These are phyloP conservation scores for Holocentrus rufus DNA, from an alignment of 2,797 vertebrate species.

Conservation along the genomic window DNA sequence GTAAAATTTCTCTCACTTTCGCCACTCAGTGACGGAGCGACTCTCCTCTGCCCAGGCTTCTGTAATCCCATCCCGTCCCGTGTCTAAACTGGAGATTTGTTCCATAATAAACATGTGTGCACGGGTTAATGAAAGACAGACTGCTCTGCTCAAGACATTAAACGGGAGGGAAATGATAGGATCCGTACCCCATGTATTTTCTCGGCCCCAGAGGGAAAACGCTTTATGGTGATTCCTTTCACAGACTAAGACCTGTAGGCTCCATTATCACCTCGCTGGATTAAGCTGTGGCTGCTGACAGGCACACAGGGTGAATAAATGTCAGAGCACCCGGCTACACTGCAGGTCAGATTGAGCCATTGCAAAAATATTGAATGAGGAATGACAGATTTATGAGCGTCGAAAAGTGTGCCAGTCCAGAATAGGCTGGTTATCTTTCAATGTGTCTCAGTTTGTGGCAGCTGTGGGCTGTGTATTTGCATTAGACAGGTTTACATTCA, in stretches of 20 bases:
- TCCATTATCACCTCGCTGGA: slow-evolving; percentile 72
- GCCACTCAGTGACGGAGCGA: neutral
- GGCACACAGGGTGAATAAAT: slow-evolving; percentile 53
- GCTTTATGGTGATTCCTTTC: slow-evolving; percentile 74
- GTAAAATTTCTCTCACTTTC: neutral
- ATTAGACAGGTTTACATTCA: neutral
- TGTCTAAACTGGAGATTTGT: slow-evolving; percentile 36
- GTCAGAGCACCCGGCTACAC: slow-evolving; percentile 33
- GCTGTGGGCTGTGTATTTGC: neutral
- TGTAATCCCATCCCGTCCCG: slow-evolving; percentile 9
- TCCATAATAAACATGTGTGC: slow-evolving; percentile 55
- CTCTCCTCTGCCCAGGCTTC: neutral
- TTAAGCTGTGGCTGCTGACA: slow-evolving; percentile 65
- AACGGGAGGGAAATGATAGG: slow-evolving; percentile 59
- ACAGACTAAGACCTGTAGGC: slow-evolving; percentile 68
- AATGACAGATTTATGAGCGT: slow-evolving; percentile 45
- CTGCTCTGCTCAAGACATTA: slow-evolving; percentile 73
- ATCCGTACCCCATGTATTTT: slow-evolving; percentile 62
- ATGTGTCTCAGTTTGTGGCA: neutral
- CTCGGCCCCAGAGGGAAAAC: slow-evolving; percentile 37
- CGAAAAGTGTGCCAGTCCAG: neutral
- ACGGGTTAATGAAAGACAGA: slow-evolving; percentile 68
- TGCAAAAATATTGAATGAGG: slow-evolving; percentile 22
- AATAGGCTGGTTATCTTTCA: neutral
- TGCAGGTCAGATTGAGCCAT: slow-evolving; percentile 40